A percentile compares a stretch with the other conserved stretches of the same genome.
Evolutionary conservation across 2,113 vertebrate genomes (phyloP).

Genomic region (Phalacrocorax carbo): DNA sequence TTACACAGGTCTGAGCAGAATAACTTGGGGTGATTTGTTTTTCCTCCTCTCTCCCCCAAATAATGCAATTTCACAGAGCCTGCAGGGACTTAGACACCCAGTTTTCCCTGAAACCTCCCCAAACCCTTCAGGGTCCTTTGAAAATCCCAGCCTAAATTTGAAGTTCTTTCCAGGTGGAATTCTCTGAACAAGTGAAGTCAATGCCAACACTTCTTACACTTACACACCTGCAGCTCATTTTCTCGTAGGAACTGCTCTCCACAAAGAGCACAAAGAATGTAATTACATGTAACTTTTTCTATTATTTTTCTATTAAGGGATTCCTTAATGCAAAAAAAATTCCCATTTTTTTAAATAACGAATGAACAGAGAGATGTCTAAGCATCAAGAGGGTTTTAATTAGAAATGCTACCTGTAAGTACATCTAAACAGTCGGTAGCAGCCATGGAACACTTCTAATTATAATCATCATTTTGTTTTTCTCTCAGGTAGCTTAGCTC

Average conservation of each 20-base stretch:
- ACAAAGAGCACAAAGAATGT: constrained; percentile 35
- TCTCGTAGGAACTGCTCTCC: constrained; percentile 23
- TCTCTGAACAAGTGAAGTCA: background rate
- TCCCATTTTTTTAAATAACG: constrained; percentile 24
- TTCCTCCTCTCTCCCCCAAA: background rate
- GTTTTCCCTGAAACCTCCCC: background rate
- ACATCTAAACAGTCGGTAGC: constrained; percentile 66
- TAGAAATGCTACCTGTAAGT: constrained; percentile 71
- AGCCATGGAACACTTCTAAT: constrained; percentile 67
- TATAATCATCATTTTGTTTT: constrained; percentile 72
- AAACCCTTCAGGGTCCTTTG: background rate
- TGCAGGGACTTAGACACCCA: background rate
- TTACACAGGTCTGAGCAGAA: background rate
- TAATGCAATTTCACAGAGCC: background rate
- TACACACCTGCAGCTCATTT: constrained; percentile 52
- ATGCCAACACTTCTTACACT: background rate
- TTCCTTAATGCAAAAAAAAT: constrained; percentile 18
- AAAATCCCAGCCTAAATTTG: background rate
- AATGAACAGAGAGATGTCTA: constrained; percentile 49
- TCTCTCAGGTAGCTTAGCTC: constrained; percentile 64
- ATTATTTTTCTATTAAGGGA: constrained; percentile 66
- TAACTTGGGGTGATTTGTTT: background rate
- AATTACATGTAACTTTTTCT: constrained; percentile 61
- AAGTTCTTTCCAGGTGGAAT: constrained; percentile 11
- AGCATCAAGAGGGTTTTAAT: constrained; percentile 67